Conservation (phyloP, 2,113 vertebrate genomes). For the Melanerpes formicivorus region DNA sequence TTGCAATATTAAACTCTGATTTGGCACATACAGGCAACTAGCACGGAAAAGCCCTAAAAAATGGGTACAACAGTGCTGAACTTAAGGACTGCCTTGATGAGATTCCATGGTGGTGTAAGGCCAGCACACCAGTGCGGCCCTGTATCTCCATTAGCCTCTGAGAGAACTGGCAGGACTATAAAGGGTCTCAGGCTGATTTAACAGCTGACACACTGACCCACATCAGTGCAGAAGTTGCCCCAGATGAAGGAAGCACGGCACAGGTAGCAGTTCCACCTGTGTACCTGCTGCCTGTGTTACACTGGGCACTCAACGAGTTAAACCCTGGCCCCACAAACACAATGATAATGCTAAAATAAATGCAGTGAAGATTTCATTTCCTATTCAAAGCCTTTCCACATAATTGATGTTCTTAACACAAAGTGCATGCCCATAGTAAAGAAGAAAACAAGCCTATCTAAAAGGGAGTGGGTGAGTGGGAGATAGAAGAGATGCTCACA, state of each 20-base stretch:
- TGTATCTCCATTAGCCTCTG: background rate
- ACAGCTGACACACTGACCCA: background rate
- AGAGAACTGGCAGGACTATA: background rate
- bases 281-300: background rate
- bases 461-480: conserved; percentile 49
- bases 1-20: background rate
- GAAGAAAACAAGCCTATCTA: background rate
- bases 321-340: background rate
- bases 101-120: background rate
- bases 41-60: background rate
- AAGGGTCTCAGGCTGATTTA: background rate
- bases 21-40: background rate
- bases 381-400: background rate
- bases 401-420: background rate
- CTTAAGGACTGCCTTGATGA: background rate
- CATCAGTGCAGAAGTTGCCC: fast-evolving
- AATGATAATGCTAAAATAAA: background rate
- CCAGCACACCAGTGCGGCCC: fast-evolving
- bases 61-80: background rate
- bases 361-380: fast-evolving
- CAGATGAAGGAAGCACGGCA: background rate
- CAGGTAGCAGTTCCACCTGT: background rate
- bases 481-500: background rate
- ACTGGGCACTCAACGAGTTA: fast-evolving
- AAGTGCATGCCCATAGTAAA: background rate